These are phyloP conservation scores for Centroberyx gerrardi DNA, from an alignment of 2,797 vertebrate genomes.

Conservation along the genomic window DNA sequence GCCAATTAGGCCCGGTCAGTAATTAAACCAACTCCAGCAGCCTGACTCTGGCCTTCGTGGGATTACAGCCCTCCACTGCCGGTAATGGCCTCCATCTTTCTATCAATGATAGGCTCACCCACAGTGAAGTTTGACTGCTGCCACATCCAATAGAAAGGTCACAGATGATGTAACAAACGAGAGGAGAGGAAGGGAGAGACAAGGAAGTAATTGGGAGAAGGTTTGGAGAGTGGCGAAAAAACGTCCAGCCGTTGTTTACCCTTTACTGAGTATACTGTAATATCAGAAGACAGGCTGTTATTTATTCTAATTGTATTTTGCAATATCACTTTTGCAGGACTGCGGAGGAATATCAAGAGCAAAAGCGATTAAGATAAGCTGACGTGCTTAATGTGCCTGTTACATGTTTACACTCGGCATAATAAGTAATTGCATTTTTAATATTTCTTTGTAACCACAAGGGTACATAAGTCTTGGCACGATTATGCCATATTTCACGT, in stretches of 20 bases:
- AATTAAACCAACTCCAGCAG: conserved; percentile 71
- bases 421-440: conserved; percentile 32
- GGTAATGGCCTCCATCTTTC: conserved; percentile 75
- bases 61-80: conserved; percentile 69
- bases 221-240: conserved; percentile 44
- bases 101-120: conserved; percentile 66
- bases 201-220: conserved; percentile 63
- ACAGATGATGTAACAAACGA: conserved; percentile 73
- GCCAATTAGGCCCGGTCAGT: conserved; percentile 77
- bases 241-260: conserved; percentile 35
- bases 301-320: background rate
- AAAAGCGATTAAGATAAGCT: conserved; percentile 71
- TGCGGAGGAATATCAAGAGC: conserved; percentile 45
- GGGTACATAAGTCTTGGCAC: conserved; percentile 25
- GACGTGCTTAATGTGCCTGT: conserved; percentile 30
- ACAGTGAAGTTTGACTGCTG: conserved; percentile 70
- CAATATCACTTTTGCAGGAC: conserved; percentile 51
- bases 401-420: conserved; percentile 34
- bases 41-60: conserved; percentile 41
- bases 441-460: conserved; percentile 38
- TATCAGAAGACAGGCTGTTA: background rate
- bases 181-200: conserved; percentile 55
- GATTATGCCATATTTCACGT: background rate
- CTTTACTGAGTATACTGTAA: conserved; percentile 22
- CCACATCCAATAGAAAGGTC: conserved; percentile 80